Percentiles rank a stretch among this genome's conserved stretches.
These are phyloP conservation scores for Sphaeridia pumilis DNA, from an alignment of 2,888 invertebrate genomes.

Conservation along the genomic window DNA sequence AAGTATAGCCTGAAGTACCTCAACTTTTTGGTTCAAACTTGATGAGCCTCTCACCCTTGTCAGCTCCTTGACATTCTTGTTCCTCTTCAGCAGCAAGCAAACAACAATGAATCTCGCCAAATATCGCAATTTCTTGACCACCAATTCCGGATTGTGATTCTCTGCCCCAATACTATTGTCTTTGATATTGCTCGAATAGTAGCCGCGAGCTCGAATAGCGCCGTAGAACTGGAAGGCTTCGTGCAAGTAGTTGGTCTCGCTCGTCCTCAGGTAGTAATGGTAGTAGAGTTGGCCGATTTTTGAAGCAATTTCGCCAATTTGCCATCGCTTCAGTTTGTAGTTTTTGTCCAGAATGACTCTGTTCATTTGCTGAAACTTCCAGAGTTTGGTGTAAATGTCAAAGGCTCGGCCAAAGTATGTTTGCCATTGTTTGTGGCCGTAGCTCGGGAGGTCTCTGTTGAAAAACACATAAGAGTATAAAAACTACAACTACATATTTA, in stretches of 20 bases:
- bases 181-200: conserved; percentile 19
- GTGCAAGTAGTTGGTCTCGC: conserved; percentile 89
- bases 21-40: too few species aligned
- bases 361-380: conserved; percentile 82
- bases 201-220: conserved; percentile 56
- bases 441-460: conserved; percentile 82
- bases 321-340: conserved; percentile 93
- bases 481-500: too few species aligned
- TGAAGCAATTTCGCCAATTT: conserved; percentile 95
- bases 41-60: conserved; percentile 55
- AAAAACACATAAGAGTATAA: not conserved
- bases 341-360: conserved; percentile 71
- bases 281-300: conserved; percentile 98
- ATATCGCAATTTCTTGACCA: conserved; percentile 89
- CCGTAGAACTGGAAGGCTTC: conserved; percentile 95
- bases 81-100: conserved; percentile 80
- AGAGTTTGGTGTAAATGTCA: conserved; percentile 91
- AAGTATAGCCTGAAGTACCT: too few species aligned
- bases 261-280: conserved; percentile 92
- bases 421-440: conserved; percentile 96
- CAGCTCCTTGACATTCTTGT: conserved; percentile 82
- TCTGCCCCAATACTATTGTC: conserved; percentile 37
- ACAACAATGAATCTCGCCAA: conserved; percentile 95
- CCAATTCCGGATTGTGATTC: conserved; percentile 55
- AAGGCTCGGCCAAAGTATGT: conserved; percentile 93